Evolutionary conservation across 2,888 invertebrate genomes (phyloP).

Genomic region (Orthosia gracilis): DNA sequence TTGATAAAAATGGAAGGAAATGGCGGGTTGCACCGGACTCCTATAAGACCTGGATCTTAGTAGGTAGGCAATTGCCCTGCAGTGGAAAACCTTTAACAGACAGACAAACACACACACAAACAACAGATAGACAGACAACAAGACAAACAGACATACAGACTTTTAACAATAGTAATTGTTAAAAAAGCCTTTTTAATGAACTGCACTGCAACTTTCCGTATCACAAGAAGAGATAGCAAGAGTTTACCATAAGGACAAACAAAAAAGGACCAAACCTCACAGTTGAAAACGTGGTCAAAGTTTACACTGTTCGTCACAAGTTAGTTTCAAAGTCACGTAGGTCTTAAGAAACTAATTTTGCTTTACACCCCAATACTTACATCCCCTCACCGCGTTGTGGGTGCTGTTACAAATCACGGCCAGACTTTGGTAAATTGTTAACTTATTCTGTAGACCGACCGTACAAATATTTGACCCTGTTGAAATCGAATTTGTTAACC

Average conservation of each 20-base stretch:
- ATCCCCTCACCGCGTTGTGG: slow-evolving; percentile 9
- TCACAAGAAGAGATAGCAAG: neutral
- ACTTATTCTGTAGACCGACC: slow-evolving; percentile 33
- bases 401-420: slow-evolving; percentile 29
- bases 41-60: too few relatives aligned
- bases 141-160: too few relatives aligned
- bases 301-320: slow-evolving; percentile 12
- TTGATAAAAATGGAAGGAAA: too few relatives aligned
- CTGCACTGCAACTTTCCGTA: too few relatives aligned
- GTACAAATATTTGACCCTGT: slow-evolving; percentile 33
- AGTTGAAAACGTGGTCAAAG: slow-evolving; percentile 19
- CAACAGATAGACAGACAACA: too few relatives aligned
- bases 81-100: too few relatives aligned
- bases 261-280: slow-evolving; percentile 1
- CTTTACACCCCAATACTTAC: slow-evolving; percentile 20
- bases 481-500: slow-evolving; percentile 19
- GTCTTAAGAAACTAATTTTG: slow-evolving; percentile 40
- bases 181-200: neutral
- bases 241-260: neutral
- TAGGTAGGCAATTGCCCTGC: too few relatives aligned
- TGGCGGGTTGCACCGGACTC: too few relatives aligned
- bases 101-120: too few relatives aligned
- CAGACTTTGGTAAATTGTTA: slow-evolving; percentile 20
- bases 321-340: slow-evolving; percentile 45
- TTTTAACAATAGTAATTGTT: too few relatives aligned